A percentile compares a stretch with the other conserved stretches of the same genome.
phyloP scores from a whole-genome alignment of 2,113 vertebrate genomes.

The Nothobranchius kuhntae region DNA sequence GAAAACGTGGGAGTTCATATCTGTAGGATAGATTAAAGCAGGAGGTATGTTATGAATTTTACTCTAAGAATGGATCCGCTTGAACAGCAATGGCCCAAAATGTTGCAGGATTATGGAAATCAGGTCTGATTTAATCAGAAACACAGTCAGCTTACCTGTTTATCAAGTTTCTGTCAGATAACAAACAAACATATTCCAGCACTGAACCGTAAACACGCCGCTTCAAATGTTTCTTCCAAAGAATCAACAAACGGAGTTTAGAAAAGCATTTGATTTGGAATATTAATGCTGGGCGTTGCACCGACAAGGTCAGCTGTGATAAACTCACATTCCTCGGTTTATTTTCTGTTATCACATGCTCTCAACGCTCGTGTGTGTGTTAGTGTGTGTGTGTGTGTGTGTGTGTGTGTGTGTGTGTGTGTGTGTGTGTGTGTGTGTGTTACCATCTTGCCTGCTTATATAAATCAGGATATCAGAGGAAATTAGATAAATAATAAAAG shows the following conservation, averaged over 20 bases:
- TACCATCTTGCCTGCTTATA: neutral
- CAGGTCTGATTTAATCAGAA: slow-evolving; percentile 14
- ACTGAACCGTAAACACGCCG: neutral
- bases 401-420: too few relatives aligned
- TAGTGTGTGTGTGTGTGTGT: too few relatives aligned
- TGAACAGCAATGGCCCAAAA: slow-evolving; percentile 18
- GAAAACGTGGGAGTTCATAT: neutral
- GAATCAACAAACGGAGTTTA: neutral
- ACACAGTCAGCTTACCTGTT: neutral
- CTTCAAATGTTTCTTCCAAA: neutral
- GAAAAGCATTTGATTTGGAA: neutral
- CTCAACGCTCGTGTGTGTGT: neutral
- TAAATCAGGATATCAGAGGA: too few relatives aligned
- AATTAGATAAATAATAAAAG: too few relatives aligned
- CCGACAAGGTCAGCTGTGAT: neutral
- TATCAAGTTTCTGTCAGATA: slow-evolving; percentile 14
- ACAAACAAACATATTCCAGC: slow-evolving; percentile 2
- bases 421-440: neutral
- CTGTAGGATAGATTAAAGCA: slow-evolving; percentile 12
- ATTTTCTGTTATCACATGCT: neutral
- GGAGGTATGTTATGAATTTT: slow-evolving; percentile 2
- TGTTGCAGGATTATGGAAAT: neutral
- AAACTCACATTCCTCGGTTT: neutral
- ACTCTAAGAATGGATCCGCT: slow-evolving; percentile 12
- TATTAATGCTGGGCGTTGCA: neutral